Base-by-base conservation (phyloP, 2,888 invertebrate species). In the Augochlorella aurata region DNA sequence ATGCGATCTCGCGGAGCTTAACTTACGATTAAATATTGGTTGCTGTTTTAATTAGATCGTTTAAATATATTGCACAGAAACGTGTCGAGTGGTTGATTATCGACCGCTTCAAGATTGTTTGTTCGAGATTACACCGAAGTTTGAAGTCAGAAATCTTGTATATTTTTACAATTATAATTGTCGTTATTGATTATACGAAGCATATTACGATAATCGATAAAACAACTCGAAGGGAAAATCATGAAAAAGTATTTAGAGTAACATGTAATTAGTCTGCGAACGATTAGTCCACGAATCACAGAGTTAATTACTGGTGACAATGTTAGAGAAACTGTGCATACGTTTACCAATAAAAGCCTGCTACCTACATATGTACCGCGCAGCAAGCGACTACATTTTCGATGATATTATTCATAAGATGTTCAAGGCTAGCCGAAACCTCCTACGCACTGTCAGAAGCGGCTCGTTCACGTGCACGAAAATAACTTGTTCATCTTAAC, bases 401-500 rank as follows among this genome's bases (percentile, higher is more conserved):
- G 38, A 21, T 21, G 61, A 47, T 73, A 74, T 72, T 73, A 74
- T 75, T 75, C 63, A 45, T 69, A 69, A 77, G 24, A 66, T 47
- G 45, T 24, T 49, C 72, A 70, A 87, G 83, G 77, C 38, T 29
- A 18, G 49, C n/a, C 74, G 73, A 29, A 52, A 54, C 79, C 44
- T 21, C 73, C 81, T 81, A 79, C 81, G 81, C 79, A 71, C 38
- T 72, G 71, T 75, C 74, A 69, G 72, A 70, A n/a, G 50, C 45
- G 47, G 58, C 45, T 54, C 63, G 69, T 58, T 74, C 75, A 54
- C 72, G 65, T 10, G 67, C 9, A 70, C 78, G 44, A 85, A 87
- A 87, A 87, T 87, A 87, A 85, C 83, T 85, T 47, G 50, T 74
- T 81, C 65, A 66, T 52, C 54, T 70, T 74, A 77, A 76, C 66